These are phyloP conservation scores for Alloscopus bannaensis DNA, from an alignment of 2,888 invertebrate genomes.

Conservation along the genomic window DNA sequence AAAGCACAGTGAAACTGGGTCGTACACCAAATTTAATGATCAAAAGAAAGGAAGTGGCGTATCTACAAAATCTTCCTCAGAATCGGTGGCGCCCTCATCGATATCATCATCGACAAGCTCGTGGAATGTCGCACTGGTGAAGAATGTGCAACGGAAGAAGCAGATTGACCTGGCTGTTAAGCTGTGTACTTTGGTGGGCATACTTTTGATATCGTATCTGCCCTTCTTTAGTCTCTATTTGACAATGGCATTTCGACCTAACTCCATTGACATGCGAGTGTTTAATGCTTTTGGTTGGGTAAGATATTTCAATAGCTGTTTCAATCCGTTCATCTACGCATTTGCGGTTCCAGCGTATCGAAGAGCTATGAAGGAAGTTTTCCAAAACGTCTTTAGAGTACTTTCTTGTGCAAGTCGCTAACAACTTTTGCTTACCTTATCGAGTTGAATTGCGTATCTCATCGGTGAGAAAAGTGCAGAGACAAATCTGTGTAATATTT, in stretches of 20 bases:
- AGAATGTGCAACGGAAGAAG: slow-evolving; percentile 36
- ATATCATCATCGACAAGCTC: background rate
- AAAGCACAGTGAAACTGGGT: too few relatives aligned
- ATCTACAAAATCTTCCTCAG: background rate
- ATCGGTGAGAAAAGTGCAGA: too few relatives aligned
- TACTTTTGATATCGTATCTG: slow-evolving; percentile 57
- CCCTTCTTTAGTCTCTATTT: slow-evolving; percentile 66
- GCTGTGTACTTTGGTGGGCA: slow-evolving; percentile 60
- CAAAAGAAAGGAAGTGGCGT: slow-evolving; percentile 8
- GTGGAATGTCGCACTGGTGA: slow-evolving; percentile 4
- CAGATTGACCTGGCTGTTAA: slow-evolving; percentile 57
- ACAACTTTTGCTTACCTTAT: too few relatives aligned
- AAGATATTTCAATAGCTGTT: slow-evolving; percentile 63
- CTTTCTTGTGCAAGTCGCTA: too few relatives aligned
- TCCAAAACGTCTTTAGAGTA: slow-evolving; percentile 27
- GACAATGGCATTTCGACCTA: slow-evolving; percentile 51
- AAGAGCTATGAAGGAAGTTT: slow-evolving; percentile 46
- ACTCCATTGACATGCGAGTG: slow-evolving; percentile 18
- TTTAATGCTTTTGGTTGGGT: slow-evolving; percentile 63
- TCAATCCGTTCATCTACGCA: slow-evolving; percentile 67
- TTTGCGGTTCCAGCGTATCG: slow-evolving; percentile 64
- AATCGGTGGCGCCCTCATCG: background rate
- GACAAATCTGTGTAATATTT: too few relatives aligned
- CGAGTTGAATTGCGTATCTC: too few relatives aligned
- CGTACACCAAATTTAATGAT: background rate